These are phyloP conservation scores for Solenopsis invicta DNA, from an alignment of 1,140 invertebrate genomes.

Conservation along the genomic window DNA sequence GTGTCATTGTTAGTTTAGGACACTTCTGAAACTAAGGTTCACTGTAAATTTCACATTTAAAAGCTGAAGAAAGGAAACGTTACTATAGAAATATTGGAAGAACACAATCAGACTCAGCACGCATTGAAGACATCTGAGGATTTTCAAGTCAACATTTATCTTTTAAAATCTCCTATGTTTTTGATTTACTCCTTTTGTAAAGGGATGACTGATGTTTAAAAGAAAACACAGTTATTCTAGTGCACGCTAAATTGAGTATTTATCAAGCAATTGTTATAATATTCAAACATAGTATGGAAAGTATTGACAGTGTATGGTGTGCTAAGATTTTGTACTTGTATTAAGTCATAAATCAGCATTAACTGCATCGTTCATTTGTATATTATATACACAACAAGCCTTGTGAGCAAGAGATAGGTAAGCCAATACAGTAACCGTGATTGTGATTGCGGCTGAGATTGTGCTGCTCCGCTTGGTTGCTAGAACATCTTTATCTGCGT, in stretches of 20 bases:
- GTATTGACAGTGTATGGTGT: slow-evolving; percentile 80
- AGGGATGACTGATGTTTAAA: slow-evolving; percentile 83
- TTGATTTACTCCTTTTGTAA: slow-evolving; percentile 84
- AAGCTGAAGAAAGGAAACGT: slow-evolving; percentile 86
- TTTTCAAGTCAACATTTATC: slow-evolving; percentile 88
- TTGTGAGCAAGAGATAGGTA: slow-evolving; percentile 78
- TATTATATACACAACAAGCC: slow-evolving; percentile 76
- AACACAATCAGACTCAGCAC: slow-evolving; percentile 93
- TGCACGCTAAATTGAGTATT: slow-evolving; percentile 81
- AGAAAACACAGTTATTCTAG: slow-evolving; percentile 77
- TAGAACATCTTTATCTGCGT: slow-evolving; percentile 73
- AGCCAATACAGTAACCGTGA: slow-evolving; percentile 78
- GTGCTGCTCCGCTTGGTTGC: slow-evolving; percentile 74
- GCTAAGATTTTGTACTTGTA: slow-evolving; percentile 82
- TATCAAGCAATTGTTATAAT: slow-evolving; percentile 79
- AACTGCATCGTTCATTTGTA: slow-evolving; percentile 80
- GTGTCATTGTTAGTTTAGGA: slow-evolving; percentile 93
- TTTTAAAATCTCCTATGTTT: slow-evolving; percentile 84
- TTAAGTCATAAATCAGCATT: slow-evolving; percentile 78
- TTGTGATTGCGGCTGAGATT: slow-evolving; percentile 78
- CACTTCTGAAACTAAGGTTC: slow-evolving; percentile 87
- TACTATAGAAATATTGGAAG: slow-evolving; percentile 87
- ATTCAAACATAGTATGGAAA: slow-evolving; percentile 78
- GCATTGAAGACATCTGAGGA: slow-evolving; percentile 97
- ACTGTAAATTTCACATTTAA: slow-evolving; percentile 88